These are phyloP conservation scores for Frankliniella intonsa DNA, from an alignment of 2,888 invertebrate species.

Conservation along the genomic window DNA sequence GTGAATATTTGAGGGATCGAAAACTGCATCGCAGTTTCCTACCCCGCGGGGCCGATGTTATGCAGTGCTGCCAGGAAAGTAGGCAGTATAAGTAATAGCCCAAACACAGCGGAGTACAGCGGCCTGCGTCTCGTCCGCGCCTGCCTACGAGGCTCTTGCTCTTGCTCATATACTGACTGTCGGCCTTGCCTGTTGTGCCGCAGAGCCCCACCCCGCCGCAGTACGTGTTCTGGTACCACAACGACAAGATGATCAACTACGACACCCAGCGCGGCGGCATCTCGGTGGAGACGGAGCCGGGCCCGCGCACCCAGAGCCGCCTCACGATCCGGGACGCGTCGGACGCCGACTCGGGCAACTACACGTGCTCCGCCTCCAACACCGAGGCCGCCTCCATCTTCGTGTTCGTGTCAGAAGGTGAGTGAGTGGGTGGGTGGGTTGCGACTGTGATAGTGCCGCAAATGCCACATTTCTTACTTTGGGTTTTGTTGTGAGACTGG, in stretches of 20 bases:
- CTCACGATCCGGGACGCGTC: constrained; percentile 78
- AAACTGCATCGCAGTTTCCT: no score
- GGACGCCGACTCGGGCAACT: constrained; percentile 84
- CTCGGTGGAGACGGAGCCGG: constrained; percentile 76
- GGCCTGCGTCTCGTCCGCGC: no score
- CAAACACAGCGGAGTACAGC: no score
- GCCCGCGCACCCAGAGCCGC: constrained; percentile 77
- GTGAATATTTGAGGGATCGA: no score
- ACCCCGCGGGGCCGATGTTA: no score
- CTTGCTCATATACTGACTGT: background rate
- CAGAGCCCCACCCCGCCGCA: constrained; percentile 89
- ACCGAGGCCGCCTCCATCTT: constrained; percentile 83
- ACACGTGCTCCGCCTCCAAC: constrained; percentile 84
- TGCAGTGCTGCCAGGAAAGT: no score
- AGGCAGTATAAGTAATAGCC: no score
- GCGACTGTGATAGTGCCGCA: no score
- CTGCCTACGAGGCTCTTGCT: no score
- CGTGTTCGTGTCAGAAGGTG: constrained; percentile 88
- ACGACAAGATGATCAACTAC: constrained; percentile 90
- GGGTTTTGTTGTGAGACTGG: no score
- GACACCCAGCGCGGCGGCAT: constrained; percentile 78
- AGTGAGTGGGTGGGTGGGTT: no score
- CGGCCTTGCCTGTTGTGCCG: constrained; percentile 42
- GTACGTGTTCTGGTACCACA: constrained; percentile 94
- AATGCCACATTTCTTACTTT: no score